Evolutionary conservation across 2,113 vertebrate species (phyloP), one percentile per base, ranked within the genome.

Genomic region (Cynopterus brachyotis): DNA sequence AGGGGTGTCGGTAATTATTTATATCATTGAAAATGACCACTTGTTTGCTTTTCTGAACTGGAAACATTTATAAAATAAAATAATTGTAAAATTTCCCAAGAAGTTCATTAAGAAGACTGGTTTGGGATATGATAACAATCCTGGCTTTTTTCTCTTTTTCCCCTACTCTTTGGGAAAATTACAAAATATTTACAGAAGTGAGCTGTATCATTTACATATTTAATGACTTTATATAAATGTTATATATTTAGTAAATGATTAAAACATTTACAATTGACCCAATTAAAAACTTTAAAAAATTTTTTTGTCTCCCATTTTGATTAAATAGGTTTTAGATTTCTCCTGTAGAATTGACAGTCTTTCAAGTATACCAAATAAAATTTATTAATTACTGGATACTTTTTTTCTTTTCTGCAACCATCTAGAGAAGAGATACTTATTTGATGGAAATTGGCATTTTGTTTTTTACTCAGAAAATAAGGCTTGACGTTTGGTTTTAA

Each of bases 391-490:
- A 47, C 17, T 84, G 50, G 26, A 57, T 83, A 78, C 79, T 92
- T 92, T 83, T n/a, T 37, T 22, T n/a, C 55, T 32, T 93, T 91
- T 85, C n/a, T 97, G 11, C 85, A 91, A 35, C 10, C 66, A 64
- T 93, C 59, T 96, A 22, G 75, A 95, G 53, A 96, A 94, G 40
- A 87, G 57, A 37, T 55, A 47, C 1, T 67, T 22, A n/a, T 89
- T 96, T 72, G 72, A 89, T 60, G 73, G 15, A 45, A 75, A 60
- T 22, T 47, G 47, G 59, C 92, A 42, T 53, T 96, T 94, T 53
- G 67, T 84, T 66, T 94, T 95, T 86, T 70, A 89, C 57, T 98
- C 20, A 89, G 55, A 70, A 53, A 94, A 89, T 75, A 95, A 96
- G 83, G 7, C 59, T 75, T 89, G 93, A 45, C 47, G 2, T 85